Evolutionary conservation across 2,888 invertebrate species (phyloP).

Genomic region (Amphipoea lucens): DNA sequence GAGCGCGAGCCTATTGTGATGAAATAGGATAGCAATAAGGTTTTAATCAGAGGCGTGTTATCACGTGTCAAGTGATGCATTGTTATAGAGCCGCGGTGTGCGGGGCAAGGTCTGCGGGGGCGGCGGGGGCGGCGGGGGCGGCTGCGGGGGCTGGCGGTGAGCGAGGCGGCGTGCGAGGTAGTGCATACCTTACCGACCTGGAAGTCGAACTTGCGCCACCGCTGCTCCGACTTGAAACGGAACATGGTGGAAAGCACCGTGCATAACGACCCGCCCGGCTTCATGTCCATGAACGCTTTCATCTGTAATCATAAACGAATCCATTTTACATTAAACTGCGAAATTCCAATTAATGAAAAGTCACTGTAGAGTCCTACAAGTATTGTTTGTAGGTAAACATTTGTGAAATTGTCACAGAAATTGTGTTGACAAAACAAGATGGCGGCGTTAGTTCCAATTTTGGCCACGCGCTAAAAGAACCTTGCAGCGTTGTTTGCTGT

Average conservation of each 20-base stretch:
- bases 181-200: conserved; percentile 94
- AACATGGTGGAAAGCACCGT: conserved; percentile 98
- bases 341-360: neutral
- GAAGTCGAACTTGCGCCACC: conserved; percentile 98
- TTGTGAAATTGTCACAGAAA: neutral
- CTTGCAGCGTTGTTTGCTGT: neutral
- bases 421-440: neutral
- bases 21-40: neutral
- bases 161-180: conserved; percentile 82
- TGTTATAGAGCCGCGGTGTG: conserved; percentile 79
- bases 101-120: conserved; percentile 72
- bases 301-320: conserved; percentile 90
- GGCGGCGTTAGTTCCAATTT: neutral
- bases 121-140: conserved; percentile 68
- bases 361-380: neutral
- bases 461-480: neutral
- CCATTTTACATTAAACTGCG: neutral
- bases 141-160: conserved; percentile 74
- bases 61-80: conserved; percentile 72
- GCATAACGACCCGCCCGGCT: conserved; percentile 97
- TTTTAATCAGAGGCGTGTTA: conserved; percentile 63
- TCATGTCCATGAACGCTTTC: conserved; percentile 98
- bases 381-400: neutral
- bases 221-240: conserved; percentile 98
- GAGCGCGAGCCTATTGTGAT: neutral